Base-by-base conservation (phyloP, 2,797 vertebrate genomes). In the Spea hammondii region DNA sequence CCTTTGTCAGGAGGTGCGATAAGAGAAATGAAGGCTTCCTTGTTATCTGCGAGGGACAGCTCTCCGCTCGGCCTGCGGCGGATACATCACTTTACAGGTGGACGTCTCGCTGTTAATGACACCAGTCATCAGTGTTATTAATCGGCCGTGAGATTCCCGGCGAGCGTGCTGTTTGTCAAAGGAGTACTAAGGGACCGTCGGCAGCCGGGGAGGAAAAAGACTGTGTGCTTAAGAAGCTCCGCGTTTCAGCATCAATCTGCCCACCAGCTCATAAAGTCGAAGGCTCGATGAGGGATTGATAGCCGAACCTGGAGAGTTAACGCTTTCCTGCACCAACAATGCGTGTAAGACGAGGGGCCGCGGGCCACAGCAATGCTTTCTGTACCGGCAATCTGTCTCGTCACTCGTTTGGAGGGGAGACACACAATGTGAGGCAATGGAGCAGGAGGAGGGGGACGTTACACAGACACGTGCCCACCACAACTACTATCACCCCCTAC, bases 51-150 rank as follows among this genome's bases (percentile, higher is more conserved):
- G 53, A 49, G 70, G 54, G 82, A 50, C 4, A 17, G 51, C 6
- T 76, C 59, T 64, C 17, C 62, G 5, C 47, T 32, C 13, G 5
- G 0, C 59, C 8, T 0, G 49, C 11, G 6, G 65, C 66, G 10
- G 71, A 74, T 57, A 12, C 77, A 74, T 68, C 51, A 8, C 57
- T 51, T 55, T 9, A 8, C 72, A 64, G 53, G 77, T 54, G 64
- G 11, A n/a, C 44, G 46, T 57, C 82, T 5, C 60, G 13, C 17
- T 57, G 48, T 46, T 32, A 74, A 47, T 53, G 72, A 64, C 72
- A 70, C 49, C 66, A n/a, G 65, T 44, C 72, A 65, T 70, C 72
- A 65, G 6, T 9, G 17, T 69, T 79, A 74, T 74, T 70, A 65
- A 75, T 70, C 53, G 44, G 48, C 48, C 48, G 5, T 11, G 59